A percentile compares a stretch with the other conserved stretches of the same genome.
Conservation (phyloP, 1,140 invertebrate genomes). For the Phthorimaea operculella region DNA sequence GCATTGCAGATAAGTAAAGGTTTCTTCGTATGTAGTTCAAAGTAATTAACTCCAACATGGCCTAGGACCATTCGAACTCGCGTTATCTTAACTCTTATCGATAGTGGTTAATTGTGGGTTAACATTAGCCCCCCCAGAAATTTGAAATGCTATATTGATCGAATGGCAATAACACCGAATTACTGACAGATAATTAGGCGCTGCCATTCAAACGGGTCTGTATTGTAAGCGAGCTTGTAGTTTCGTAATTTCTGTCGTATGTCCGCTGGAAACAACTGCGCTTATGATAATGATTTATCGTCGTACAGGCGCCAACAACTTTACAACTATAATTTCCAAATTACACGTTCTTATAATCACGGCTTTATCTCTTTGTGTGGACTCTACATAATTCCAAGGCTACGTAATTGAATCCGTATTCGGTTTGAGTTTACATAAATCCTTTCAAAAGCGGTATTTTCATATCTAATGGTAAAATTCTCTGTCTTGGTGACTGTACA, state of each 20-base stretch:
- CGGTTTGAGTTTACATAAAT: not conserved
- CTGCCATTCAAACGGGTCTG: slow-evolving; percentile 46
- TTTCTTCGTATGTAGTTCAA: slow-evolving; percentile 2
- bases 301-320: slow-evolving; percentile 15
- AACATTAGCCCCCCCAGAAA: slow-evolving; percentile 4
- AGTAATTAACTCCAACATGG: slow-evolving; percentile 6
- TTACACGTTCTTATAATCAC: not conserved
- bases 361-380: not conserved
- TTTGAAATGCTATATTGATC: slow-evolving; percentile 12
- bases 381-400: not conserved
- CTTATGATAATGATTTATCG: slow-evolving; percentile 44
- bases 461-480: not conserved
- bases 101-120: not conserved
- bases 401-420: not conserved
- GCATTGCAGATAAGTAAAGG: not conserved
- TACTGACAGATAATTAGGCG: slow-evolving; percentile 61
- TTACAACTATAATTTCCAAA: not conserved
- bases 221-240: slow-evolving; percentile 32
- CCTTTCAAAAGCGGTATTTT: not conserved
- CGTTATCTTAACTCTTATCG: slow-evolving; percentile 2
- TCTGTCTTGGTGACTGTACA: slow-evolving; percentile 5
- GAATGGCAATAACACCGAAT: slow-evolving; percentile 44
- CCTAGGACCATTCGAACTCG: slow-evolving; percentile 1
- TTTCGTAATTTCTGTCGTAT: slow-evolving; percentile 51
- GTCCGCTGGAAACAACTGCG: slow-evolving; percentile 36